A percentile compares a stretch with the other conserved stretches of the same genome.
Conservation (phyloP, 2,888 invertebrate species). For the Machimus atricapillus region DNA sequence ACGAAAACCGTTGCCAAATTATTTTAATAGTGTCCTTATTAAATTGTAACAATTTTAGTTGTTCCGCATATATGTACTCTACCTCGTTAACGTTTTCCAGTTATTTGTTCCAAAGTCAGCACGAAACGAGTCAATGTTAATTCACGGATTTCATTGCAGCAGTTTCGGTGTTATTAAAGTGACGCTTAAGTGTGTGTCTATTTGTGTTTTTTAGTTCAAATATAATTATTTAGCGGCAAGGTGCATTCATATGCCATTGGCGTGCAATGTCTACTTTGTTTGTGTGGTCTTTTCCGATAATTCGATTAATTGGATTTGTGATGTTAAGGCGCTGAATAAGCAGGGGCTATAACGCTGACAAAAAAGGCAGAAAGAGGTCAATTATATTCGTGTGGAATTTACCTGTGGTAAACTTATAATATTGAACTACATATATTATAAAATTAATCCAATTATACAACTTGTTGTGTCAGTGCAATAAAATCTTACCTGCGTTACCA, state of each 20-base stretch:
- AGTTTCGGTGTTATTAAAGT: not conserved
- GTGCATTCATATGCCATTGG: conserved; percentile 1
- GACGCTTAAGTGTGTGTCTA: not conserved
- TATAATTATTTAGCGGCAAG: not conserved
- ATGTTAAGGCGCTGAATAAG: conserved; percentile 3
- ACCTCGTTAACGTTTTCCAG: not conserved
- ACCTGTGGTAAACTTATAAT: not conserved
- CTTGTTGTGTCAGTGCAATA: not conserved
- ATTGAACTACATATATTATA: not conserved
- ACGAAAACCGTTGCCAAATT: not conserved
- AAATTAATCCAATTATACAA: not conserved
- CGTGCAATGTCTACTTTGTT: not conserved
- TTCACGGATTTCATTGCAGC: not conserved
- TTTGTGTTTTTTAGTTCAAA: not conserved
- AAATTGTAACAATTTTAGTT: conserved; percentile 1
- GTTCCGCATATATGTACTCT: not conserved
- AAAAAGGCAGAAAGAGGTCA: not conserved
- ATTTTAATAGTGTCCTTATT: not conserved
- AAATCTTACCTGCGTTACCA: not conserved
- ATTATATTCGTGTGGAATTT: conserved; percentile 17
- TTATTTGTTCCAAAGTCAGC: not conserved
- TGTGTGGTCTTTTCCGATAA: not conserved
- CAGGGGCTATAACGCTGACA: not conserved
- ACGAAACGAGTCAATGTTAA: not conserved
- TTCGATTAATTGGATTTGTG: conserved; percentile 23